Conservation (phyloP, 2,797 vertebrate genomes). For the Pseudochirops cupreus region DNA sequence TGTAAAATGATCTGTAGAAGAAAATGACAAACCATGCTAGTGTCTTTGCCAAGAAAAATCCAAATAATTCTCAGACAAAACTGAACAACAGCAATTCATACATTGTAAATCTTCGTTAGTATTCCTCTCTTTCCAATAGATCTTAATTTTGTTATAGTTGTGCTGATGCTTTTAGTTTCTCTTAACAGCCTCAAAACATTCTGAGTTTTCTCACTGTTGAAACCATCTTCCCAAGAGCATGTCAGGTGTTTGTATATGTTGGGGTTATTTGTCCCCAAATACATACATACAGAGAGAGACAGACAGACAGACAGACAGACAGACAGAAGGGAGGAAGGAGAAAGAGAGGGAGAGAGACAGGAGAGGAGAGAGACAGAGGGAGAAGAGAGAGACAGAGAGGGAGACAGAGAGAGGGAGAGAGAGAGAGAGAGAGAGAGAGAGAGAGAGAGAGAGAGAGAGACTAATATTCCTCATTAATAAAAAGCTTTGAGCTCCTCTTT, state of each 20-base stretch:
- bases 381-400: no score
- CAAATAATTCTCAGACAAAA: neutral
- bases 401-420: no score
- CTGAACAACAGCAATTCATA: neutral
- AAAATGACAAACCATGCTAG: neutral
- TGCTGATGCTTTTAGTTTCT: neutral
- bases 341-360: no score
- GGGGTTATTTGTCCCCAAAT: constrained; percentile 1
- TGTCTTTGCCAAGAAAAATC: neutral
- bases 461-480: constrained; percentile 3
- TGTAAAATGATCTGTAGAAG: neutral
- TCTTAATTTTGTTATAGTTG: neutral
- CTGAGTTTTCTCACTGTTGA: neutral
- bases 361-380: no score
- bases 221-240: neutral
- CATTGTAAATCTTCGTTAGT: neutral
- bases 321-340: no score
- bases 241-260: neutral
- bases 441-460: neutral
- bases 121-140: neutral
- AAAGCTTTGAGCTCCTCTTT: constrained; percentile 8
- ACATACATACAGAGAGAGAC: neutral
- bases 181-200: neutral
- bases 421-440: neutral
- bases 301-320: no score